A percentile compares a stretch with the other conserved stretches of the same genome.
Evolutionary conservation across 2,888 invertebrate species (phyloP).

Genomic region (Metopia argyrocephala): DNA sequence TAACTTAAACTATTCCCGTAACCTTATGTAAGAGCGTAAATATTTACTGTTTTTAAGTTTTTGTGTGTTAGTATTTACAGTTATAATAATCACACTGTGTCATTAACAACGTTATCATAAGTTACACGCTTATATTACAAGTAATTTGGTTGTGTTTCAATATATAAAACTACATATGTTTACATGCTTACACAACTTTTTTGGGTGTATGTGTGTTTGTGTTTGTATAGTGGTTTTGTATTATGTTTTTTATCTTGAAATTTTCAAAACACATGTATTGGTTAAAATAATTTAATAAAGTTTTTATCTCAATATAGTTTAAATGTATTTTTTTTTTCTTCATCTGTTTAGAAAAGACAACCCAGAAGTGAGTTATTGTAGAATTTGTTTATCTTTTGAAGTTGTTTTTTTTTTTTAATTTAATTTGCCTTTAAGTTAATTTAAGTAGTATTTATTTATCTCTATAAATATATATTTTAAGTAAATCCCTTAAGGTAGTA

Average conservation of each 20-base stretch:
- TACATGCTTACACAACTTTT: not conserved
- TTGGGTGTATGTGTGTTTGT: not conserved
- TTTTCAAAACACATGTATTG: slow-evolving; percentile 39
- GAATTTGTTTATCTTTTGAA: not conserved
- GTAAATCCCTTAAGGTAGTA: slow-evolving; percentile 22
- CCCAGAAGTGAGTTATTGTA: not conserved
- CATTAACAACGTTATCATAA: not conserved
- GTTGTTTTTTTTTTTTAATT: not conserved
- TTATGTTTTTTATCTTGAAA: slow-evolving; percentile 39
- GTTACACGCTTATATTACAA: not conserved
- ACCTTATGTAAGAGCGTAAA: no score
- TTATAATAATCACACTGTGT: not conserved
- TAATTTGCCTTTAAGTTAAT: not conserved
- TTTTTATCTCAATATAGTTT: slow-evolving; percentile 31
- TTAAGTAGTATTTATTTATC: slow-evolving; percentile 12
- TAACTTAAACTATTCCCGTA: not conserved
- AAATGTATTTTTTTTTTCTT: not conserved
- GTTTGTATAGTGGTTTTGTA: slow-evolving; percentile 21
- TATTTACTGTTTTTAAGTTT: not conserved
- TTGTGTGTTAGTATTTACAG: not conserved
- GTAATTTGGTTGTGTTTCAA: not conserved
- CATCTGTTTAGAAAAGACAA: not conserved
- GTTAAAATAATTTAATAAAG: slow-evolving; percentile 55
- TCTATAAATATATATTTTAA: not conserved
- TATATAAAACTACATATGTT: not conserved